These are phyloP conservation scores for Podarcis lilfordi DNA, from an alignment of 2,797 vertebrate genomes.

Conservation along the genomic window DNA sequence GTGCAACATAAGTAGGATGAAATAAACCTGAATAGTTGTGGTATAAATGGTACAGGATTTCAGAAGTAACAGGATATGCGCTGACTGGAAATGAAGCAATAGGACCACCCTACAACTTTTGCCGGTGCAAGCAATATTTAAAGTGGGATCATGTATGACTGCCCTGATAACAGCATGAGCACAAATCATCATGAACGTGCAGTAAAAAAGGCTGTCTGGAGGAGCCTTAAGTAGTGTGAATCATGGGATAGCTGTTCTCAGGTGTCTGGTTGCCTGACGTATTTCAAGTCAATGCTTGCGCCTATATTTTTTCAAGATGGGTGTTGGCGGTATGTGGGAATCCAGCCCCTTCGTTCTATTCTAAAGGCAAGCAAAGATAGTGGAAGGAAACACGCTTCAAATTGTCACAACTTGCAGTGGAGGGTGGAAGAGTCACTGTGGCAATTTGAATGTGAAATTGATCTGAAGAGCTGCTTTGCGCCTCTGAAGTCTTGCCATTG, in stretches of 20 bases:
- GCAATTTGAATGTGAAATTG: conserved; percentile 23
- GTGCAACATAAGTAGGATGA: no score
- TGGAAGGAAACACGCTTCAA: conserved; percentile 11
- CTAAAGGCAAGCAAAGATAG: neutral
- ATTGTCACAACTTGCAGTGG: conserved; percentile 28
- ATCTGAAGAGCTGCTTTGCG: conserved; percentile 4
- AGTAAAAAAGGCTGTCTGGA: neutral
- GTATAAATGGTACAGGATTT: no score
- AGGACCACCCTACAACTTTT: no score
- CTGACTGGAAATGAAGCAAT: no score
- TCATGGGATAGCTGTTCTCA: neutral
- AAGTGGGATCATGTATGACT: no score
- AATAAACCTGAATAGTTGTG: no score
- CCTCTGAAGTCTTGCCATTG: conserved; percentile 16
- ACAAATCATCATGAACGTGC: no score
- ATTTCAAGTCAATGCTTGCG: neutral
- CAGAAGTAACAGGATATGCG: no score
- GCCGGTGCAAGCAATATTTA: no score
- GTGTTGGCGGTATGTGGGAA: neutral
- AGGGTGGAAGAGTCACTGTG: neutral
- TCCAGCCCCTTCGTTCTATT: neutral
- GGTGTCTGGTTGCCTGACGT: neutral
- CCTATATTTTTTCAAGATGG: neutral
- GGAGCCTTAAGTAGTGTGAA: neutral
- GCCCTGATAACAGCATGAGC: no score